Evolutionary conservation across 2,797 vertebrate genomes (phyloP).

Genomic region (Scolopax bukidnonensis): DNA sequence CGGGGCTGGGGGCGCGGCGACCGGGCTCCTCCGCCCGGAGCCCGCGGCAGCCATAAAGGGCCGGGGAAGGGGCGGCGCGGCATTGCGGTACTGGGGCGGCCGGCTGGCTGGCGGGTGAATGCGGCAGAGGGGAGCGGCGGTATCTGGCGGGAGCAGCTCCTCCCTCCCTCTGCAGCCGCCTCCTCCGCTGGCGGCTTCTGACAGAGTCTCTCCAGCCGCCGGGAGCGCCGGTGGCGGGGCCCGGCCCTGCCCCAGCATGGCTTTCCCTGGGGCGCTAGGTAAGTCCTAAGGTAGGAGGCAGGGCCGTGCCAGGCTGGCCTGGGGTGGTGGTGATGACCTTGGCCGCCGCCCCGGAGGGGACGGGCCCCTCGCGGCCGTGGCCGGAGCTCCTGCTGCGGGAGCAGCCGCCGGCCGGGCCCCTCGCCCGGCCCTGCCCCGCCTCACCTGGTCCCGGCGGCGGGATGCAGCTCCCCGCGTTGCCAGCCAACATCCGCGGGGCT

Average conservation of each 20-base stretch:
- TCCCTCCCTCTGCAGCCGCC: neutral
- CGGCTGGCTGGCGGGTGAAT: neutral
- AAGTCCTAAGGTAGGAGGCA: neutral
- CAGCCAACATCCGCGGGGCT: neutral
- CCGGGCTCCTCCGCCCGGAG: neutral
- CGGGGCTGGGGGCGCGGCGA: neutral
- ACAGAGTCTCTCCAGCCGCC: neutral
- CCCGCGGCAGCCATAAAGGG: neutral
- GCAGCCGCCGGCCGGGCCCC: neutral
- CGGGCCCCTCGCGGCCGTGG: neutral
- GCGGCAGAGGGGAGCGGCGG: slow-evolving; percentile 14
- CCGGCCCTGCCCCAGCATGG: neutral
- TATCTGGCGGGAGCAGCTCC: slow-evolving; percentile 7
- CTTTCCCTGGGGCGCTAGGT: slow-evolving; percentile 43
- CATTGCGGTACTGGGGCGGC: neutral
- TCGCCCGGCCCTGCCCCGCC: neutral
- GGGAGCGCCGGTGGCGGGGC: neutral
- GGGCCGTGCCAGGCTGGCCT: neutral
- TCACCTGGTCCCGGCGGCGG: neutral
- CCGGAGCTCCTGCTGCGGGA: neutral
- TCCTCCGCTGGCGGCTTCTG: neutral
- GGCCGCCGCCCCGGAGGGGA: neutral
- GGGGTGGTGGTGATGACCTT: neutral
- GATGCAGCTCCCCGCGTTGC: neutral
- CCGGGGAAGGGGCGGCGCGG: neutral